Conservation (phyloP, 2,888 invertebrate species). For the Onthophagus sagittarius region DNA sequence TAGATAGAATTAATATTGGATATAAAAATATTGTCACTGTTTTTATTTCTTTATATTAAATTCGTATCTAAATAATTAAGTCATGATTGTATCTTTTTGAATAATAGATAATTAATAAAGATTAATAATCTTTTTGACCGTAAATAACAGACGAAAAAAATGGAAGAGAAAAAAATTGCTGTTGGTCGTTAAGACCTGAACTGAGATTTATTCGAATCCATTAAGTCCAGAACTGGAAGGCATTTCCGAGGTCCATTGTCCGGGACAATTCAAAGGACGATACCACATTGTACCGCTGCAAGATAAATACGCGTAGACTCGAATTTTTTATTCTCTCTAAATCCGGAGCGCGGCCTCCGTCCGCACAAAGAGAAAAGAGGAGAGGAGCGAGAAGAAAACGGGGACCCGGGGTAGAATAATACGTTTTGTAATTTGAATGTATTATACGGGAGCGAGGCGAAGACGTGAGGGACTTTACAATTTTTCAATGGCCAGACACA, state of each 20-base stretch:
- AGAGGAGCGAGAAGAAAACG: neutral
- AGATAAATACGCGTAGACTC: conserved; percentile 11
- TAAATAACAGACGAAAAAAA: neutral
- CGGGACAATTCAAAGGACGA: conserved; percentile 11
- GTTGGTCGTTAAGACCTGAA: conserved; percentile 5
- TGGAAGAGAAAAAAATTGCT: neutral
- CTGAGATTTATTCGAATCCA: conserved; percentile 10
- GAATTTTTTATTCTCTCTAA: conserved; percentile 6
- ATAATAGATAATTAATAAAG: neutral
- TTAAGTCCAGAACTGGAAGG: conserved; percentile 14
- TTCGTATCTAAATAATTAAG: too few species aligned
- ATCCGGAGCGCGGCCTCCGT: neutral
- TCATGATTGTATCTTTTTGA: neutral
- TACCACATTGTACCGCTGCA: conserved; percentile 13
- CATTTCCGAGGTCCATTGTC: conserved; percentile 11
- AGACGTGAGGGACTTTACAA: neutral
- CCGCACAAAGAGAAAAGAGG: too few species aligned
- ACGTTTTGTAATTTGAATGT: conserved; percentile 13
- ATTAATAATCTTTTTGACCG: neutral
- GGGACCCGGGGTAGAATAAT: conserved; percentile 3
- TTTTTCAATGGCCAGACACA: neutral
- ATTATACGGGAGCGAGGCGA: conserved; percentile 8
- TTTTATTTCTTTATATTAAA: too few species aligned
- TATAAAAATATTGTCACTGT: too few species aligned
- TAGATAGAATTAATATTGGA: too few species aligned